Evolutionary conservation across 2,113 vertebrate genomes (phyloP).

Genomic region (Ivindomyrus marchei): DNA sequence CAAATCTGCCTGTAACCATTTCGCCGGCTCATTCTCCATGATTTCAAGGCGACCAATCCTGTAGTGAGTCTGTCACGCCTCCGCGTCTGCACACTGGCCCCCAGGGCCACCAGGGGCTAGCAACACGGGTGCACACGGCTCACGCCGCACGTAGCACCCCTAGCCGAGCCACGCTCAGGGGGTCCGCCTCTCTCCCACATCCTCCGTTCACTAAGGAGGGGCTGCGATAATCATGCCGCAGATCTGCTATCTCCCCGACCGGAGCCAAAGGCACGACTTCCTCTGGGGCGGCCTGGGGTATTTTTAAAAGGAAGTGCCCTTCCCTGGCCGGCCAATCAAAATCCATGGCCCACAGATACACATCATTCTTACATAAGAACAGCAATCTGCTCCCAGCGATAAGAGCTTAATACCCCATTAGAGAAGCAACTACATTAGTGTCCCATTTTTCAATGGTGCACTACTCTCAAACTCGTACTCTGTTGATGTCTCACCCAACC

Average conservation of each 20-base stretch:
- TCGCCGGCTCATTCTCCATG: not conserved
- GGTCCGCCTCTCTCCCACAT: slow-evolving; percentile 29
- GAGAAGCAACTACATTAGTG: not conserved
- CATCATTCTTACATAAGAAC: slow-evolving; percentile 27
- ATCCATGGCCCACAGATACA: slow-evolving; percentile 27
- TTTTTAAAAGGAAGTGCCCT: slow-evolving; percentile 47
- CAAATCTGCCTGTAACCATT: not conserved
- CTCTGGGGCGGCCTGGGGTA: slow-evolving; percentile 38
- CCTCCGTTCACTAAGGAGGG: slow-evolving; percentile 37
- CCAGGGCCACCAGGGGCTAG: slow-evolving; percentile 17
- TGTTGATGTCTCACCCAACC: not conserved
- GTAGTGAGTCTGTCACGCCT: too few relatives aligned
- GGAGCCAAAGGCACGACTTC: slow-evolving; percentile 50
- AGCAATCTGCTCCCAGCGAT: slow-evolving; percentile 20
- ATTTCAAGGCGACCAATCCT: not conserved
- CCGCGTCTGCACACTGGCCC: not conserved
- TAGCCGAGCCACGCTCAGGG: slow-evolving; percentile 18
- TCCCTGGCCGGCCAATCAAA: slow-evolving; percentile 26
- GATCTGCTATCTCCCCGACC: slow-evolving; percentile 42
- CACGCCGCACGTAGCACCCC: slow-evolving; percentile 40
- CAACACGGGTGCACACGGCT: slow-evolving; percentile 25
- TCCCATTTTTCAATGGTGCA: not conserved
- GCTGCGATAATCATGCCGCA: slow-evolving; percentile 21
- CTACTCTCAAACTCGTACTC: not conserved
- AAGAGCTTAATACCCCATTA: not conserved